Evolutionary conservation across 2,113 vertebrate genomes (phyloP), one percentile per base, ranked within the genome.

Genomic region (Glaucomys volans): DNA sequence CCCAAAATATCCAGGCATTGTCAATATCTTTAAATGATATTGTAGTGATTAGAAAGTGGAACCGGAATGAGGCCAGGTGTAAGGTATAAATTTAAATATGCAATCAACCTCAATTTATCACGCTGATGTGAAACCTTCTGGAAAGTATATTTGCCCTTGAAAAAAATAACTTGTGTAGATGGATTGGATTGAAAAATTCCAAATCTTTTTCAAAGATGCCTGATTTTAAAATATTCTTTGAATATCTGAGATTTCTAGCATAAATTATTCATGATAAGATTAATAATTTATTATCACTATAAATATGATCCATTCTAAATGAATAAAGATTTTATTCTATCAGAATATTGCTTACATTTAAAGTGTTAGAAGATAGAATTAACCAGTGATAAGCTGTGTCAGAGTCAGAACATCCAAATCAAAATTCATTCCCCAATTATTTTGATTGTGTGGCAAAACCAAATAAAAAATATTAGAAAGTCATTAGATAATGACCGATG

Each of bases 201-300:
- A 71, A 62, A 50, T 81, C 22, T 86, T 26, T 94, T 92, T 72
- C 52, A 96, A 94, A 54, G 83, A 88, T 86, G 42, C 54, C 74
- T 37, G 57, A 83, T 24, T 94, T 91, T 77, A 50, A 87, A 90
- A 83, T 79, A 72, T 35, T 92, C 52, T 92, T 88, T 96, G 54
- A 94, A 18, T 77, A 88, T 87, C 47, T 75, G 5, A 93, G 30
- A 91, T 95, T 97, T 96, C 81, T 95, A n/a, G 2, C 44, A 87
- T 91, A 93, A 91, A 91, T 96, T 62, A 96, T 96, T 98, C 72
- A 92, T 94, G 16, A 6, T 82, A 42, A 52, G 67, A 71, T 96
- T 90, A 95, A 77, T 97, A 87, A 97, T 96, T 91, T 90, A 92
- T 95, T 67, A 57, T 92, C 82, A 44, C 28, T 91, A 91, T 91